Base-by-base conservation (phyloP, 2,888 invertebrate species). In the Geotrupes spiniger region DNA sequence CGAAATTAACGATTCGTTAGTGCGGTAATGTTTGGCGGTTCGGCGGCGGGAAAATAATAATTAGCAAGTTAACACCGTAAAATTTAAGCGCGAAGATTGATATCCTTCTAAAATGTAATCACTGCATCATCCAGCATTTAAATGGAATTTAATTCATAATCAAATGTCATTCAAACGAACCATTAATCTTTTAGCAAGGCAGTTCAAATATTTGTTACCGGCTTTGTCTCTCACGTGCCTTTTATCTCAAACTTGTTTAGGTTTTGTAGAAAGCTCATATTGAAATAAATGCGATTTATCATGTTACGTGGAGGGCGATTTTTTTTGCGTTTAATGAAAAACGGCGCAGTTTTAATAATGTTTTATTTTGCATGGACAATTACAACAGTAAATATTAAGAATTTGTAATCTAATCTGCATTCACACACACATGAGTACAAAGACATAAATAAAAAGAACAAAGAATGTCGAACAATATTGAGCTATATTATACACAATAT, bases 311-410 rank as follows among this genome's bases (percentile, higher is more conserved):
- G 33, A 9, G n/a, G 12, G 15, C 9, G 12, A 29, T 29, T 11
- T 11, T 29, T 29, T 29, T 11, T 29, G 10, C 29, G 3, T 12
- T 2, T n/a, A 38, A 16, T 11, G 15, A 10, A 38, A 38, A 14
- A 14, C 9, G 11, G 12, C 36, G 14, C 37, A 42, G 40, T 57
- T 59, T 63, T 60, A 59, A 57, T 63, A 63, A 64, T 64, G 62
- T 57, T 49, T 70, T 70, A 71, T 72, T 70, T 64, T 69, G 69
- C 66, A 68, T 69, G 71, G 73, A 73, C 73, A 73, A 72, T 72
- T 73, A 73, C 73, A 73, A 73, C 72, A 73, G 66, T 73, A 72
- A 72, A 70, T 71, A 70, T 70, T 68, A 69, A 65, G 67, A 65
- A 54, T 57, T 57, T 54, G 46, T 68, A 69, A 64, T 65, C 67